Evolutionary conservation across 2,113 vertebrate genomes (phyloP).

Genomic region (Pachycephala philippinensis): DNA sequence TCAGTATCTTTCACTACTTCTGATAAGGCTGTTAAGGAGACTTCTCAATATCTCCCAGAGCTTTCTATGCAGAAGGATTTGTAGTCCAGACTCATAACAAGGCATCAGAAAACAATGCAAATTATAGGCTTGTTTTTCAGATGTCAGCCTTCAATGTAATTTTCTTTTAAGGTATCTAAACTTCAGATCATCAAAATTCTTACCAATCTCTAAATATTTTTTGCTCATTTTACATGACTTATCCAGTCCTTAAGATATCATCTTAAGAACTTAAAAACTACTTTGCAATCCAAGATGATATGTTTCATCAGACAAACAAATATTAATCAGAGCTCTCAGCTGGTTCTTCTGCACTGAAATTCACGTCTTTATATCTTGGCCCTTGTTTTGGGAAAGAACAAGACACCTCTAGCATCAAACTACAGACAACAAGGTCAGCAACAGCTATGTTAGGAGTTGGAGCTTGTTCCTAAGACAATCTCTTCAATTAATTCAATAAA

Average conservation of each 20-base stretch:
- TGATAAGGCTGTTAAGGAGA: neutral
- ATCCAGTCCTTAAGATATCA: neutral
- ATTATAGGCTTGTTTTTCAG: neutral
- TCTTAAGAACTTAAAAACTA: neutral
- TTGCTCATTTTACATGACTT: neutral
- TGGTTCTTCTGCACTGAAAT: neutral
- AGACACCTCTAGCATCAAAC: neutral
- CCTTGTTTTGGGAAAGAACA: neutral
- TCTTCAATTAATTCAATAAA: neutral
- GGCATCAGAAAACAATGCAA: neutral
- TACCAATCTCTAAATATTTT: neutral
- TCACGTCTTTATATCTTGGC: neutral
- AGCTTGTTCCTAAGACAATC: neutral
- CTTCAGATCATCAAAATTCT: neutral
- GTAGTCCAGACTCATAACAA: neutral
- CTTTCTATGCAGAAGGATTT: neutral
- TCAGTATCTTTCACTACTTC: neutral
- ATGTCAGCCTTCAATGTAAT: neutral
- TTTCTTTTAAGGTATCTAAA: neutral
- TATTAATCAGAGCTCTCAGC: neutral
- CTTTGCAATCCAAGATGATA: neutral
- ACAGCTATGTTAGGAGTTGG: neutral
- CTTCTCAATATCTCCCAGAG: neutral
- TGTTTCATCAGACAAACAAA: neutral
- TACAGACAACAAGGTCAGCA: neutral